A percentile compares a stretch with the other conserved stretches of the same genome.
Conservation (phyloP, 2,797 vertebrate species). For the Leptoclinus maculatus region DNA sequence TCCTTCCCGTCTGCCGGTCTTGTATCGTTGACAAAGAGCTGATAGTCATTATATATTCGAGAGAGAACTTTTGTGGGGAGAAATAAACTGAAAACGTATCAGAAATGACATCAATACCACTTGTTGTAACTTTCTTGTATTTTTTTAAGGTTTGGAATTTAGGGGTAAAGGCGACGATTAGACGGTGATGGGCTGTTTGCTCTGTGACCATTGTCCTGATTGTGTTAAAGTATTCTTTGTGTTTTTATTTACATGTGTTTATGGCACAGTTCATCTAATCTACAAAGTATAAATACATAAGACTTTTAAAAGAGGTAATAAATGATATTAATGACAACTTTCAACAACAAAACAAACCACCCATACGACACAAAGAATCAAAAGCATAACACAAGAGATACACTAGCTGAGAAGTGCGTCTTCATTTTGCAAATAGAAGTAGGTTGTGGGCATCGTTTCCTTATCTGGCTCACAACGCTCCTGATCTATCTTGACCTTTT, state of each 20-base stretch:
- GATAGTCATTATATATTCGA: neutral
- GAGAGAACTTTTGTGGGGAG: neutral
- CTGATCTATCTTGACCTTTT: slow-evolving; percentile 47
- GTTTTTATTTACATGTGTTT: no score
- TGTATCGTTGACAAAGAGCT: neutral
- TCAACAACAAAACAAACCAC: slow-evolving; percentile 19
- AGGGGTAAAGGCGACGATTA: slow-evolving; percentile 31
- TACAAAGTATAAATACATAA: neutral
- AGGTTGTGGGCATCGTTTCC: neutral
- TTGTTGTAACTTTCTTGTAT: neutral
- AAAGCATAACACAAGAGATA: neutral
- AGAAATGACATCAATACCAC: neutral
- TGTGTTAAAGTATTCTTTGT: slow-evolving; percentile 12
- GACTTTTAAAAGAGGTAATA: neutral
- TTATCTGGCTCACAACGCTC: slow-evolving; percentile 18
- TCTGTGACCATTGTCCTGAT: slow-evolving; percentile 7
- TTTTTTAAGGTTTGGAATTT: slow-evolving; percentile 19
- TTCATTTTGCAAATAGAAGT: slow-evolving; percentile 4
- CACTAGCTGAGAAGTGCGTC: neutral
- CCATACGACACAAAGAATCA: neutral
- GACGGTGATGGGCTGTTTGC: slow-evolving; percentile 35
- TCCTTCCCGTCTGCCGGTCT: neutral
- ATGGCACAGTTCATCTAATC: neutral
- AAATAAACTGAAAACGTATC: neutral
- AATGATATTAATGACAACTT: slow-evolving; percentile 30